Base-by-base conservation (phyloP, 2,888 invertebrate genomes). In the Galeopsomyia nigrocyanea region DNA sequence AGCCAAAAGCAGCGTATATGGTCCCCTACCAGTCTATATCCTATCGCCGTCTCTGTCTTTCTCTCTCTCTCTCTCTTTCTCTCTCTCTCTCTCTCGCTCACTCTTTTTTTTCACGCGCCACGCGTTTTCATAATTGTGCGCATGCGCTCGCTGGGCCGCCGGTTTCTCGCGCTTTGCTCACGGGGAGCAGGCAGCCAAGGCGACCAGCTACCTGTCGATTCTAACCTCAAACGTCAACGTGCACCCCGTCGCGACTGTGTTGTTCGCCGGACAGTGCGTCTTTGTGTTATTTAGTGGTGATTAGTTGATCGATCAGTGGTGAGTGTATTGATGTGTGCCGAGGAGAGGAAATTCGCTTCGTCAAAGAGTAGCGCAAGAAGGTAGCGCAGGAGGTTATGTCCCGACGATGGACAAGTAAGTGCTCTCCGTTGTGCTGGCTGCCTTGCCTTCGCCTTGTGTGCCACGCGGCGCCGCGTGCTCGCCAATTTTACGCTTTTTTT, bases 161-260 rank as follows among this genome's bases (percentile, higher is more conserved):
- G 74, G 76, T 39, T 39, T 39, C 39, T 39, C 73, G 65, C 46
- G 62, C 64, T 71, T 77, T 78, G 79, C 60, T 39, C 39, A 5
- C 26, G 26, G 26, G 26, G 39, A 39, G 39, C 39, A 39, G 13
- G 13, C 10, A 39, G 39, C 39, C 39, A 10, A 39, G 39, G 39
- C 39, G 39, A 39, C 39, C 39, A 39, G 39, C 81, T 83, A 83
- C 83, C 83, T 83, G 81, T 82, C 83, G 83, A 81, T 82, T 80
- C 81, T 83, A 82, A 83, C 83, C 83, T 82, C 77, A 83, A 83
- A 83, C 79, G 82, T 82, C 82, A 81, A 80, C 79, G 79, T 78
- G 78, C 74, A 74, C 75, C 66, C 73, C 67, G 76, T 75, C 75
- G 76, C 51, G 57, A 3, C 31, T 31, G 31, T 2, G 21, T 22